These are phyloP conservation scores for Trichacis sp. DNA, from an alignment of 2,888 invertebrate species.

Conservation along the genomic window DNA sequence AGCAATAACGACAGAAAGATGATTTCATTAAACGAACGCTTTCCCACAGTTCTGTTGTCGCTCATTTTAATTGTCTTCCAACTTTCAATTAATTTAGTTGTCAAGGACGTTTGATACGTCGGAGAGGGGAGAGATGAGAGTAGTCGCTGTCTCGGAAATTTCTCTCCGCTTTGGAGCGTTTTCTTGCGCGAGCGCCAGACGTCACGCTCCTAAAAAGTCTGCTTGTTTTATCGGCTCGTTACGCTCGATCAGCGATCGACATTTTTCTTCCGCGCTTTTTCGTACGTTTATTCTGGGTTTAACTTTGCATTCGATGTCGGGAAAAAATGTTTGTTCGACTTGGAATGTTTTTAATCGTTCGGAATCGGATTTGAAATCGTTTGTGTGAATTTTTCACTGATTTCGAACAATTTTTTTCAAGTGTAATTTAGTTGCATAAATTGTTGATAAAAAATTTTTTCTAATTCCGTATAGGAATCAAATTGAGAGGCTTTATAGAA, in stretches of 20 bases:
- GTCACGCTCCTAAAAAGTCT: slow-evolving; percentile 51
- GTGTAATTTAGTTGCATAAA: no score
- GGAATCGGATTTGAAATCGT: no score
- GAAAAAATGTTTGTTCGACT: no score
- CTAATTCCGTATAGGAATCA: no score
- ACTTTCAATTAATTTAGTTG: slow-evolving; percentile 61
- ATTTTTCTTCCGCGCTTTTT: slow-evolving; percentile 48
- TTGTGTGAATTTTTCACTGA: no score
- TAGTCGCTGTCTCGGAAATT: neutral
- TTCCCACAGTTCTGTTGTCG: slow-evolving; percentile 1
- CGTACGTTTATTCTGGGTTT: neutral
- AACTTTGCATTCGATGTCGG: no score
- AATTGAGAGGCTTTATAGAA: no score
- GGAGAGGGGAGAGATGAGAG: slow-evolving; percentile 17
- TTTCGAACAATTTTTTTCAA: no score
- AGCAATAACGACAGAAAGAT: neutral
- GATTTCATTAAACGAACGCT: neutral
- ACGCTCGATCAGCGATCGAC: slow-evolving; percentile 60
- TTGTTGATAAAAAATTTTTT: no score
- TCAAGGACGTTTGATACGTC: slow-evolving; percentile 44
- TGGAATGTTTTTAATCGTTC: no score
- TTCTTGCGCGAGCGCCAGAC: slow-evolving; percentile 42
- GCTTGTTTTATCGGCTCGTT: slow-evolving; percentile 61
- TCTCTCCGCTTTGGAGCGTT: slow-evolving; percentile 15
- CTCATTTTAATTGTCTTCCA: slow-evolving; percentile 59